Percentiles rank a stretch among this genome's conserved stretches.
phyloP scores from a whole-genome alignment of 2,113 vertebrate species.

The Synodontis membranacea region DNA sequence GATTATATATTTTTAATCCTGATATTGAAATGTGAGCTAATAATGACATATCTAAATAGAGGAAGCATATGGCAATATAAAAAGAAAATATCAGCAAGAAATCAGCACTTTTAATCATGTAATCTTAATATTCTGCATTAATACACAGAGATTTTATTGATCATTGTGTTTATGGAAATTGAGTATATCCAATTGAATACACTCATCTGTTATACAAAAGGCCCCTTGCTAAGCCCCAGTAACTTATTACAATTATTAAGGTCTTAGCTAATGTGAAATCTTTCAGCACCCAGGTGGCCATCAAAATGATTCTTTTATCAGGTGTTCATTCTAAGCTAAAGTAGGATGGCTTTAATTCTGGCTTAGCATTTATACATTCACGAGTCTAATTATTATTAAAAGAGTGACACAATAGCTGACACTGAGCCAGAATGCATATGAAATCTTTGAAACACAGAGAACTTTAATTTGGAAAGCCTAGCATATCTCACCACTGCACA shows the following conservation, averaged over 20 bases:
- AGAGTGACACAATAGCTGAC: constrained; percentile 73
- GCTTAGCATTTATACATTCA: constrained; percentile 73
- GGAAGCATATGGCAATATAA: neutral
- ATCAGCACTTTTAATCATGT: constrained; percentile 36
- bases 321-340: constrained; percentile 70
- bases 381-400: constrained; percentile 98
- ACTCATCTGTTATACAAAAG: constrained; percentile 58
- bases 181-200: constrained; percentile 53
- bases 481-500: constrained; percentile 91
- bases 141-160: constrained; percentile 34
- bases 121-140: constrained; percentile 41
- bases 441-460: constrained; percentile 87
- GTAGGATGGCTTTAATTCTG: constrained; percentile 59
- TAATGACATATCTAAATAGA: neutral
- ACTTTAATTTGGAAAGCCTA: constrained; percentile 94
- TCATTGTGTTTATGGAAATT: constrained; percentile 60
- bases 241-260: constrained; percentile 72
- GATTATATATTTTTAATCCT: neutral
- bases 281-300: constrained; percentile 69
- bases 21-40: neutral
- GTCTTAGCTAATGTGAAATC: constrained; percentile 72
- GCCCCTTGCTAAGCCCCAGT: constrained; percentile 64
- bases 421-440: constrained; percentile 86
- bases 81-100: constrained; percentile 22
- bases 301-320: constrained; percentile 78